Percentiles rank a stretch among this genome's conserved stretches.
These are phyloP conservation scores for Globodera rostochiensis DNA, from an alignment of 1,140 invertebrate species.

Conservation along the genomic window DNA sequence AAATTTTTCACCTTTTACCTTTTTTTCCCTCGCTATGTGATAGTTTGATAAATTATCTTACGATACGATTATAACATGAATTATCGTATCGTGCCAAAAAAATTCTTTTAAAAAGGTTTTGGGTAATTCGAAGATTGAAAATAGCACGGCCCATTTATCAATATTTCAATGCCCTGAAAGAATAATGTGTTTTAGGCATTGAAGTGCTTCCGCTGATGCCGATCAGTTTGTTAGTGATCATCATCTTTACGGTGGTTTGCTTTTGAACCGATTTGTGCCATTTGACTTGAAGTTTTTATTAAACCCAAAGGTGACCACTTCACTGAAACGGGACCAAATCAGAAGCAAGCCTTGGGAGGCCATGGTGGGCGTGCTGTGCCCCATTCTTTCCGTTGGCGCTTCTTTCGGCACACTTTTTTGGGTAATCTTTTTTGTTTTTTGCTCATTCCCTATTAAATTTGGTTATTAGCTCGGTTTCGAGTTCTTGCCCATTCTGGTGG, in stretches of 20 bases:
- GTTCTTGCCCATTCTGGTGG: conserved; percentile 61
- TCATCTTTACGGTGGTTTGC: conserved; percentile 55
- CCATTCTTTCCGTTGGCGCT: conserved; percentile 55
- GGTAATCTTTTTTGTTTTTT: conserved; percentile 40
- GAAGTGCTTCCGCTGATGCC: conserved; percentile 59
- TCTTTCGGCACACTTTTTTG: conserved; percentile 62
- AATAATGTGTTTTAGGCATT: conserved; percentile 42
- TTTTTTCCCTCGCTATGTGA: no score
- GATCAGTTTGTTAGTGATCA: conserved; percentile 52
- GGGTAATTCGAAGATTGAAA: no score
- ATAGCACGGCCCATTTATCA: no score
- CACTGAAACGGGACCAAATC: conserved; percentile 61
- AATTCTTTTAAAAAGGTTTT: no score
- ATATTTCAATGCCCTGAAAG: background rate
- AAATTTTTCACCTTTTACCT: no score
- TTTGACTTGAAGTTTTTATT: background rate
- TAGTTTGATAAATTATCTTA: no score
- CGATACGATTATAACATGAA: no score
- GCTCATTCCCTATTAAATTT: no score
- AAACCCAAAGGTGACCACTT: conserved; percentile 52
- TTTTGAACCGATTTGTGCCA: conserved; percentile 21
- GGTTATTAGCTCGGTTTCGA: conserved; percentile 56
- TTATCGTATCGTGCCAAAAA: no score
- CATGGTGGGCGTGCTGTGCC: conserved; percentile 60
- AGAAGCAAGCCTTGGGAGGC: conserved; percentile 62